Conservation (phyloP, 2,113 vertebrate genomes). For the Carassius carassius region DNA sequence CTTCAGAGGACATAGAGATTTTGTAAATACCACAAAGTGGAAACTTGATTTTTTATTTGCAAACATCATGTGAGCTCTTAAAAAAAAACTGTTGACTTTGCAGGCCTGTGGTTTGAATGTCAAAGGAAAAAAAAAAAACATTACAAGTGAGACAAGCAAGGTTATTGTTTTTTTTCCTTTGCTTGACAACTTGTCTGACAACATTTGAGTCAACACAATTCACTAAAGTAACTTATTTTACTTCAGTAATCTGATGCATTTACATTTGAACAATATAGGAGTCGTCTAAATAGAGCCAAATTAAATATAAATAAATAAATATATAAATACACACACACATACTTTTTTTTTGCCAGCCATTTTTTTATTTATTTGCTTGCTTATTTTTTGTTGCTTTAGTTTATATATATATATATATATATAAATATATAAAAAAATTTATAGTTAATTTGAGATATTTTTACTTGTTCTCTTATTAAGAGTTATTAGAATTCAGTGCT, state of each 20-base stretch:
- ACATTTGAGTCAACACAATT: not conserved
- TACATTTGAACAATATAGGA: not conserved
- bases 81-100: not conserved
- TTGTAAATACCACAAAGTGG: not conserved
- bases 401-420: too few species aligned
- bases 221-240: not conserved
- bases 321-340: too few species aligned
- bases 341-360: too few species aligned
- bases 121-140: not conserved
- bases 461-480: not conserved
- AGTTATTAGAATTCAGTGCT: not conserved
- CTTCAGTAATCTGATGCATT: not conserved
- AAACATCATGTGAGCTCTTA: not conserved
- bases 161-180: not conserved
- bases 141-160: not conserved
- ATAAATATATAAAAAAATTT: too few species aligned
- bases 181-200: not conserved
- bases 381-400: too few species aligned
- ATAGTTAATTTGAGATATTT: too few species aligned
- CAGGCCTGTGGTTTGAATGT: not conserved
- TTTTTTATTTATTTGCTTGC: too few species aligned
- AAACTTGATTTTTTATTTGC: not conserved
- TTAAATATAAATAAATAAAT: too few species aligned
- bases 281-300: too few species aligned
- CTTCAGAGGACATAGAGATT: conserved; percentile 10